Base-by-base conservation (phyloP, 2,113 vertebrate species). In the Oxyura jamaicensis region DNA sequence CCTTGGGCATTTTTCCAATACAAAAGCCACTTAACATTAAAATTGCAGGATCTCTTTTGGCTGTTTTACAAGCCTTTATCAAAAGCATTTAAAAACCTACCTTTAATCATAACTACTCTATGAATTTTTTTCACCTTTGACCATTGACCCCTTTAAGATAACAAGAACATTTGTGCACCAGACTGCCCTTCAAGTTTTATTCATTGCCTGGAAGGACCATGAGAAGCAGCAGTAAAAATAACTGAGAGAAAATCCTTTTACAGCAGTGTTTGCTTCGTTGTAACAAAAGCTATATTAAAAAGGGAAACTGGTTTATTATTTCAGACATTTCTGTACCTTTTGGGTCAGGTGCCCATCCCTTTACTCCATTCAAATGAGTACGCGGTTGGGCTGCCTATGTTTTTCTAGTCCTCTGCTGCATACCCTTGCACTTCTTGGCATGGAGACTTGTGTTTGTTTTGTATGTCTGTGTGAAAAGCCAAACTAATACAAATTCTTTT, bases 21-120 rank as follows among this genome's bases (percentile, higher is more conserved):
- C 97, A 96, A 98, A 98, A 98, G 98, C 97, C 98, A 98, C 98
- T 99, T 98, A 98, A 97, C 98, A 98, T 98, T 98, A 98, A 98
- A 98, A 97, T 97, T 96, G 97, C 96, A 97, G 91, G 93, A 89
- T 95, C 83, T 96, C 95, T 84, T 93, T 92, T 95, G 95, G 85
- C 88, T 91, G 60, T 95, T 96, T 95, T 88, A 91, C 88, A 89
- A 97, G 90, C 66, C 97, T 95, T 96, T 96, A 95, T 89, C 93
- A 95, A 96, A 96, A 91, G 86, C 80, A 15, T 91, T 93, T 96
- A 90, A 93, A 97, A 94, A 71, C 56, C 89, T 95, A 93, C 94
- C 91, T 90, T 90, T 96, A 93, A 91, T 95, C 91, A 67, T 90
- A 95, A 86, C 86, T 96, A 41, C 84, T 93, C 82, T 93, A 84